Base-by-base conservation (phyloP, 2,797 vertebrate species). In the Chelidonichthys spinosus region DNA sequence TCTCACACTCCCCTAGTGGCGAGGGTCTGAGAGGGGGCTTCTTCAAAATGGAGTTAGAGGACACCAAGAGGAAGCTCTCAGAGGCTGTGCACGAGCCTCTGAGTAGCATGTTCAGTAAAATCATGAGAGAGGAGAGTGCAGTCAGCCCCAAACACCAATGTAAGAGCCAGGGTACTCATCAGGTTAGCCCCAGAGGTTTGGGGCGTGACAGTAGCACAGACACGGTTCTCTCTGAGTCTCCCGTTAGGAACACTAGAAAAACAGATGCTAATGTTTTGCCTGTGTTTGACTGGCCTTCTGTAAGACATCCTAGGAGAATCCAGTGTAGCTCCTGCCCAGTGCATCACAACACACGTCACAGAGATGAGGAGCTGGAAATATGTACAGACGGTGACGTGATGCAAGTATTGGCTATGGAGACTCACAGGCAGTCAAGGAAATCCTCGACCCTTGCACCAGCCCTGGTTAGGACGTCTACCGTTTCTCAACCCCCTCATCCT, bases 71-170 rank as follows among this genome's bases (percentile, higher is more conserved):
- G 69, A 95, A 96, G 84, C 87, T 97, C 7, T 95, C 96, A 0
- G 96, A 97, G 84, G 96, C 95, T 1, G 85, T 97, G 87, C 96
- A 97, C 1, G 96, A 98, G 79, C 96, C 96, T 3, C 83, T 97
- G 44, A 93, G 91, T 63, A 96, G 84, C 80, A 95, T 96, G 90
- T 95, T 98, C 52, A 96, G 94, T 68, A 96, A 96, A 74, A 96
- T 97, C 42, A 96, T 95, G 90, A 93, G 94, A 5, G 97, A 98
- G 44, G 97, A 97, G 54, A 93, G 87, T 11, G 32, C 53, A 0
- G 75, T 92, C 14, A 87, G 81, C 9, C 82, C 94, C 33, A 95
- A 96, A 76, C 85, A 95, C 79, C 88, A 83, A 2, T 86, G 74
- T 11, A 89, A 78, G 83, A 82, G 42, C 44, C 88, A 69, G 37